Evolutionary conservation across 2,797 vertebrate species (phyloP).

Genomic region (Karalla daura): DNA sequence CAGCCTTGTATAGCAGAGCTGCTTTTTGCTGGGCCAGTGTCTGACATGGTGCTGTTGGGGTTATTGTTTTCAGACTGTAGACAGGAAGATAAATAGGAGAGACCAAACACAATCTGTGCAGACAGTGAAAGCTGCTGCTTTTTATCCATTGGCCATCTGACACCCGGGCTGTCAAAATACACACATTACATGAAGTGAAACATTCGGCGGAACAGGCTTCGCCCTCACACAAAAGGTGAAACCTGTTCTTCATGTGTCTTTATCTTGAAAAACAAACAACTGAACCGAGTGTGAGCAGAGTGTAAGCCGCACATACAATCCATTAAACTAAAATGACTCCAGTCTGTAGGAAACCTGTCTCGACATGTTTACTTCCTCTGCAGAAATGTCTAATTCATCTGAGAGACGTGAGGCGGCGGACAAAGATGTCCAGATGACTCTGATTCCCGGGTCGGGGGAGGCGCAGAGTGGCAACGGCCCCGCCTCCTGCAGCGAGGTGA

Average conservation of each 20-base stretch:
- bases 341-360: too few relatives aligned
- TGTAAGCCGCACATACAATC: background rate
- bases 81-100: background rate
- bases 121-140: background rate
- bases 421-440: accelerated
- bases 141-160: too few relatives aligned
- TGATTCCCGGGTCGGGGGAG: background rate
- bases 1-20: too few relatives aligned
- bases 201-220: background rate
- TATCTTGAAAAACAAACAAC: conserved; percentile 21
- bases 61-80: background rate
- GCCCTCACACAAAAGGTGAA: background rate
- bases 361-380: background rate
- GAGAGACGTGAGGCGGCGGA: accelerated
- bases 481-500: accelerated
- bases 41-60: background rate
- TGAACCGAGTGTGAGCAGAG: background rate
- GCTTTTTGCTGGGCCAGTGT: too few relatives aligned
- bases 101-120: background rate
- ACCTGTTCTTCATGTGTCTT: background rate
- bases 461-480: accelerated
- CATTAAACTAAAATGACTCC: too few relatives aligned
- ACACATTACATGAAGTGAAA: background rate
- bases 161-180: background rate
- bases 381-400: conserved; percentile 55